A percentile compares a stretch with the other conserved stretches of the same genome.
phyloP scores from a whole-genome alignment of 2,797 vertebrate genomes.

The Rhinogobio ventralis region DNA sequence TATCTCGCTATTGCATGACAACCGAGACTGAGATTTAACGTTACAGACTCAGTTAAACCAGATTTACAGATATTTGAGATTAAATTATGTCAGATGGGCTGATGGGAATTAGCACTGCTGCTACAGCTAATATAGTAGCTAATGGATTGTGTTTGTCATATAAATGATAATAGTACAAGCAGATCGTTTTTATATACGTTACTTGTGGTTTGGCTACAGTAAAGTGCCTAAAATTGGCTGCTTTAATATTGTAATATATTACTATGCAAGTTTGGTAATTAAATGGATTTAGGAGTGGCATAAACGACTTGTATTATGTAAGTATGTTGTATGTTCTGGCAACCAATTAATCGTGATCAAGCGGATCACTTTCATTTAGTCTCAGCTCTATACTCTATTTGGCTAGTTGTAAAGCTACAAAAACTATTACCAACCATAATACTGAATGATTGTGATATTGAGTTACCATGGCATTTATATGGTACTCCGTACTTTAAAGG shows the following conservation, averaged over 20 bases:
- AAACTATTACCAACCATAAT: neutral
- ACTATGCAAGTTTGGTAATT: no score
- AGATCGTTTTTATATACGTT: neutral
- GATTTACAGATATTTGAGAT: conserved; percentile 13
- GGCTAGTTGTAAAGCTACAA: neutral
- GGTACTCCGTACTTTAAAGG: no score
- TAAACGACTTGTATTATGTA: neutral
- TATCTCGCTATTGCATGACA: conserved; percentile 1
- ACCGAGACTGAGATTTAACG: neutral
- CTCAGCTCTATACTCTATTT: neutral
- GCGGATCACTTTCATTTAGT: no score
- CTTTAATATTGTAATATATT: neutral
- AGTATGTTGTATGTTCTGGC: neutral
- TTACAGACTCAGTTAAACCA: neutral
- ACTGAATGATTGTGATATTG: neutral
- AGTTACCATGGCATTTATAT: neutral
- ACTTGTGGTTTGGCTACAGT: neutral
- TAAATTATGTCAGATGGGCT: neutral
- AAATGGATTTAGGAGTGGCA: neutral
- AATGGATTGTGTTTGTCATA: neutral
- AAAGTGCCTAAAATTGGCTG: neutral
- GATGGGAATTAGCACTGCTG: neutral
- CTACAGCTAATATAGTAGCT: conserved; percentile 9
- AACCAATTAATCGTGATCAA: neutral
- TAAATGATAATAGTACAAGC: neutral